Evolutionary conservation across 1,140 invertebrate genomes (phyloP).

Genomic region (Zaprionus inermis): DNA sequence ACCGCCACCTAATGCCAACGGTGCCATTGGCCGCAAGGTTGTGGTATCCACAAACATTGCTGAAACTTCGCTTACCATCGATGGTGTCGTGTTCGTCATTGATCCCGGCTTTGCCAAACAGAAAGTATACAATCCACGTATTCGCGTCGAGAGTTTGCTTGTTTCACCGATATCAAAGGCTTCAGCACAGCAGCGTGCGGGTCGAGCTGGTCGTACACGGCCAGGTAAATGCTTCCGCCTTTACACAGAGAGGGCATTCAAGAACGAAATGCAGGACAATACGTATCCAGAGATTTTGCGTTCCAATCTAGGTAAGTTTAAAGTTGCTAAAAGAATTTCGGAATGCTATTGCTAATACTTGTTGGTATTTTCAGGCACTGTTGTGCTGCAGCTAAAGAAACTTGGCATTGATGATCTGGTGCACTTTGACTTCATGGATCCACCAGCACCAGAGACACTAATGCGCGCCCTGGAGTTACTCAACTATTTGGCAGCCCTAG

Average conservation of each 20-base stretch:
- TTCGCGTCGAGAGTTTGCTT: slow-evolving; percentile 98
- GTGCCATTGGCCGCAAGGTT: slow-evolving; percentile 97
- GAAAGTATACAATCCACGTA: slow-evolving; percentile 98
- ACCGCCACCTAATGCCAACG: slow-evolving; percentile 96
- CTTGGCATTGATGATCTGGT: slow-evolving; percentile 99
- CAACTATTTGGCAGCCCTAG: slow-evolving; percentile 95
- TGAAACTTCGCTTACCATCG: slow-evolving; percentile 99
- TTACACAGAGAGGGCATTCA: slow-evolving; percentile 99
- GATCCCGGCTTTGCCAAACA: slow-evolving; percentile 99
- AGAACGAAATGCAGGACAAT: slow-evolving; percentile 99
- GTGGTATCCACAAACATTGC: slow-evolving; percentile 99
- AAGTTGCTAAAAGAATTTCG: neutral
- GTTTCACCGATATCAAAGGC: slow-evolving; percentile 99
- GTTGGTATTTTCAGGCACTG: slow-evolving; percentile 86
- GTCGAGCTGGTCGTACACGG: slow-evolving; percentile 97
- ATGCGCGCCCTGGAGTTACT: slow-evolving; percentile 99
- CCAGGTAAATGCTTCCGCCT: slow-evolving; percentile 99
- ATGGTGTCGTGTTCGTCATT: slow-evolving; percentile 99
- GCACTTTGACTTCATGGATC: slow-evolving; percentile 99
- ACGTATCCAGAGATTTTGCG: slow-evolving; percentile 99
- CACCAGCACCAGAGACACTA: slow-evolving; percentile 99
- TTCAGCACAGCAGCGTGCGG: slow-evolving; percentile 99
- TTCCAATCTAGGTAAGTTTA: slow-evolving; percentile 76
- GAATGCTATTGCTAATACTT: neutral
- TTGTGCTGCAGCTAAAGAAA: slow-evolving; percentile 99